Evolutionary conservation across 2,888 invertebrate species (phyloP), one percentile per base, ranked within the genome.

Genomic region (Hirudinaria manillensis): DNA sequence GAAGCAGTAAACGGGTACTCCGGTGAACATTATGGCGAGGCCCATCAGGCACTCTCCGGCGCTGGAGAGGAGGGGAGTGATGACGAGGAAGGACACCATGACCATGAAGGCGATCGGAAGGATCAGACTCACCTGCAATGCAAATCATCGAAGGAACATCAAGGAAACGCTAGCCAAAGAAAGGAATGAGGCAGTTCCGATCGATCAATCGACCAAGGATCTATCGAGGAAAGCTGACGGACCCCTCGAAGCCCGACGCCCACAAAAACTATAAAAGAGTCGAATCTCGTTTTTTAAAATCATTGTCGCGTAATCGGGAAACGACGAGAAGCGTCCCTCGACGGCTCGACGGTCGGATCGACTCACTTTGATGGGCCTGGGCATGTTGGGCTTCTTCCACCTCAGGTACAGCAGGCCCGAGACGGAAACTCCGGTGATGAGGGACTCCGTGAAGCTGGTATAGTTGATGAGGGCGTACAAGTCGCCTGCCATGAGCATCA

Each of bases 381-480:
- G 87, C 87, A 93, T 88, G 76, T 91, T 87, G 0, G 94, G 94
- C 79, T 88, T 87, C 82, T 90, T 92, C 86, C 91, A 91, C 56
- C 95, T 88, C 78, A 94, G 87, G 88, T 91, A 93, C 38, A 95
- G 86, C 78, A 95, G 89, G 1, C 93, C 94, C 77, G 90, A 89
- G 68, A 94, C 92, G 56, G 93, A 92, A 51, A 93, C 85, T 84
- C 92, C 92, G 70, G 94, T 93, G 86, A 95, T 95, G 84, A 84
- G 80, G 3, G 85, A 81, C 80, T 95, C 95, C 66, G 94, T 93
- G 81, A 94, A 93, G 75, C 92, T 93, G 82, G 93, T 91, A 84
- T 94, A 95, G 2, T 93, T 93, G 81, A 95, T 94, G 74, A 95
- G 88, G 36, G 91, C 89, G 81, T 92, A 91, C 73, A 95, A 89